Evolutionary conservation across 2,113 vertebrate genomes (phyloP).

Genomic region (Amia ocellicauda): DNA sequence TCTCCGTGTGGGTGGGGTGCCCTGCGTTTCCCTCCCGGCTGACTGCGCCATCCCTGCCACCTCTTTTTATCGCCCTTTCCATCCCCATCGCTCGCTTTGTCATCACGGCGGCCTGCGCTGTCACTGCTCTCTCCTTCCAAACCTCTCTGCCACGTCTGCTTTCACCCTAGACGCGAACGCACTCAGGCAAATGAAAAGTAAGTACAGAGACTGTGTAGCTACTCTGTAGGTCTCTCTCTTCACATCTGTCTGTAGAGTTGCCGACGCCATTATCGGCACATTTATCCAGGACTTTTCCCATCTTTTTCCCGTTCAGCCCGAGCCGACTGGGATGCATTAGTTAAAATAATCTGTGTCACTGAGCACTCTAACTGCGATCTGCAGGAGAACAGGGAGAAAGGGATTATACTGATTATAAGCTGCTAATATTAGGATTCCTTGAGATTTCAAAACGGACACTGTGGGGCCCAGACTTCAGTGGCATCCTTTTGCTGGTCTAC

Average conservation of each 20-base stretch:
- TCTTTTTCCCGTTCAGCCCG: too few relatives aligned
- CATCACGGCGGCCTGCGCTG: constrained; percentile 35
- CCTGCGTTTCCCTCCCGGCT: not conserved
- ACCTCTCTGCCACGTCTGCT: constrained; percentile 39
- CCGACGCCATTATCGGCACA: too few relatives aligned
- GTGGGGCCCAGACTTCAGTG: too few relatives aligned
- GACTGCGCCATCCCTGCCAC: constrained; percentile 27
- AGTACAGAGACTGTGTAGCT: constrained; percentile 57
- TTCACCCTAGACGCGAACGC: constrained; percentile 62
- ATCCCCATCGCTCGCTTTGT: constrained; percentile 27
- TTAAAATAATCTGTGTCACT: too few relatives aligned
- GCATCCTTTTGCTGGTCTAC: too few relatives aligned
- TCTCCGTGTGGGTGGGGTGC: not conserved
- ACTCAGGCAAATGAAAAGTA: constrained; percentile 81
- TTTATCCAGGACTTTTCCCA: too few relatives aligned
- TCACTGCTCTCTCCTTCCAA: constrained; percentile 47
- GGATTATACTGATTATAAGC: too few relatives aligned
- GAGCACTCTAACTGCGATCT: too few relatives aligned
- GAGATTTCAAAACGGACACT: too few relatives aligned
- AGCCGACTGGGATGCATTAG: too few relatives aligned
- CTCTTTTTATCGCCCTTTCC: constrained; percentile 35
- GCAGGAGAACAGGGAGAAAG: too few relatives aligned
- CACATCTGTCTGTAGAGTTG: not conserved
- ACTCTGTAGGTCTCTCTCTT: not conserved
- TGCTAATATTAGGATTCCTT: too few relatives aligned